Percentiles rank a stretch among this genome's conserved stretches.
Conservation (phyloP, 2,113 vertebrate genomes). For the Leuciscus idus region DNA sequence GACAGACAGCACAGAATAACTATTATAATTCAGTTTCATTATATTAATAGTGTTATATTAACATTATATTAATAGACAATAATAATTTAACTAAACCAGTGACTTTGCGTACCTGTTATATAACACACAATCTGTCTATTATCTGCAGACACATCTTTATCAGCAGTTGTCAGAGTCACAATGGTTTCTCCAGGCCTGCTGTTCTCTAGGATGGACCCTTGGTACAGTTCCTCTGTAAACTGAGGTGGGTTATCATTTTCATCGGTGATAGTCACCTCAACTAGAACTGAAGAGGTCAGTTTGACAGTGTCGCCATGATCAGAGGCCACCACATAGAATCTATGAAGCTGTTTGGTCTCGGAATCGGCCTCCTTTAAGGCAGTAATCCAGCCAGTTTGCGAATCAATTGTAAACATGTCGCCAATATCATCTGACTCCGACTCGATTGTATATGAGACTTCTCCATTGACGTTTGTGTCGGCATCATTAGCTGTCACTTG, state of each 20-base stretch:
- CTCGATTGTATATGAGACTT: conserved; percentile 89
- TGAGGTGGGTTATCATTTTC: conserved; percentile 93
- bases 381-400: conserved; percentile 92
- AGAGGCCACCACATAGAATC: conserved; percentile 86
- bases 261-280: conserved; percentile 90
- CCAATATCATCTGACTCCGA: conserved; percentile 71
- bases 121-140: conserved; percentile 92
- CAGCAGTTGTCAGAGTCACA: conserved; percentile 83
- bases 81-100: neutral
- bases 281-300: conserved; percentile 87
- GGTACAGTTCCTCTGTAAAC: conserved; percentile 85
- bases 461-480: conserved; percentile 88
- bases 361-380: conserved; percentile 85
- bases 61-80: neutral
- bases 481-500: conserved; percentile 95
- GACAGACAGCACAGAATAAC: neutral
- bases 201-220: conserved; percentile 86
- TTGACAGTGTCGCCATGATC: conserved; percentile 86
- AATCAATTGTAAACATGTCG: conserved; percentile 86
- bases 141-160: conserved; percentile 86
- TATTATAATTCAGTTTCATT: neutral
- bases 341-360: conserved; percentile 79
- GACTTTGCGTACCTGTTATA: conserved; percentile 87
- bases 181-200: conserved; percentile 82
- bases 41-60: neutral